Conservation (phyloP, 2,888 invertebrate species). For the Amiota communis region DNA sequence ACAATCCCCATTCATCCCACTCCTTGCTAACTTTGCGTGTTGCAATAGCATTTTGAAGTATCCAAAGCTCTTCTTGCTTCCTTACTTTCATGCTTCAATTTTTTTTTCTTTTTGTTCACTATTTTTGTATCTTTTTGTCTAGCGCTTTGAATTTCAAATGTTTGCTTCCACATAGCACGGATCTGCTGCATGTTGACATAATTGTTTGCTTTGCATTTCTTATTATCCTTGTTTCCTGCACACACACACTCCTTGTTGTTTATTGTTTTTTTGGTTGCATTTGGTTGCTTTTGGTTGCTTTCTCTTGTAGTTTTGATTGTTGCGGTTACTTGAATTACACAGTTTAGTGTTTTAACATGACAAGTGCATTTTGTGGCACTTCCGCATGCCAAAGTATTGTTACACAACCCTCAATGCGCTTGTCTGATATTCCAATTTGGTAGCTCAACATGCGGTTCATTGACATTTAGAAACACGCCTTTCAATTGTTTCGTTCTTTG, state of each 20-base stretch:
- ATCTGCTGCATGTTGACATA: constrained; percentile 61
- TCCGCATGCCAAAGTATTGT: background rate
- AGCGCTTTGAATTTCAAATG: constrained; percentile 13
- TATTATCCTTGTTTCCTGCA: constrained; percentile 40
- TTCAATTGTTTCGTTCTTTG: background rate
- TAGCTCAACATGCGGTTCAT: constrained; percentile 8
- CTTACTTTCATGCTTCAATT: background rate
- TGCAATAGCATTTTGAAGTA: constrained; percentile 53
- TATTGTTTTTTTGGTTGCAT: too few species aligned
- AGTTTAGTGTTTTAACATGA: constrained; percentile 32
- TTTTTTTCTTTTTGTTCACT: background rate
- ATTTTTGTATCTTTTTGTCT: background rate
- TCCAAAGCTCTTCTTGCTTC: constrained; percentile 3
- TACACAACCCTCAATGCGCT: background rate
- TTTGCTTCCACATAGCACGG: background rate
- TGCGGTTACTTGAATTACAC: constrained; percentile 32
- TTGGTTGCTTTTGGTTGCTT: background rate
- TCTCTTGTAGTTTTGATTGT: constrained; percentile 17
- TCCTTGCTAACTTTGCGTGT: constrained; percentile 51
- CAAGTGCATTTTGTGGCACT: constrained; percentile 37
- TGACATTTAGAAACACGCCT: constrained; percentile 4
- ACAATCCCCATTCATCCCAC: too few species aligned
- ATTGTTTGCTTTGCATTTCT: constrained; percentile 55
- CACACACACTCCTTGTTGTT: constrained; percentile 3
- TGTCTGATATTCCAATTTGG: background rate